A percentile compares a stretch with the other conserved stretches of the same genome.
phyloP scores from a whole-genome alignment of 2,888 invertebrate species.

The Leptura quadrifasciata region DNA sequence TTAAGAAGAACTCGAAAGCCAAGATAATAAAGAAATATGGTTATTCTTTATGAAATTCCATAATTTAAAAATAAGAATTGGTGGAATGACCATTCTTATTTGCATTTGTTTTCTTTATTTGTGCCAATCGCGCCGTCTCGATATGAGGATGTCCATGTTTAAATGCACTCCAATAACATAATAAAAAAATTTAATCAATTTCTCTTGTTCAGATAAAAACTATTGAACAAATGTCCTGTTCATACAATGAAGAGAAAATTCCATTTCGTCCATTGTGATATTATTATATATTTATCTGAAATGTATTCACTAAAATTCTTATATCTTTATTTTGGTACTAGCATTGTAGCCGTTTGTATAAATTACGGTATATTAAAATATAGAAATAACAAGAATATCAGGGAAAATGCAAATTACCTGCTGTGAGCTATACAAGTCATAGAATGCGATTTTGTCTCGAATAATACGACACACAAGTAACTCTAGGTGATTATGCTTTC shows the following conservation, averaged over 20 bases:
- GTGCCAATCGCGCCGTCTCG: no score
- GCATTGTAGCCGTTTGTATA: not conserved
- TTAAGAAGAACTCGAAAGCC: no score
- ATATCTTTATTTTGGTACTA: not conserved
- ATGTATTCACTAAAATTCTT: not conserved
- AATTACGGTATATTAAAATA: slow-evolving; percentile 5
- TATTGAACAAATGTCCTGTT: not conserved
- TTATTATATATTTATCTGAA: not conserved
- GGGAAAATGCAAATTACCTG: slow-evolving; percentile 9
- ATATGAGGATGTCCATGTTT: no score
- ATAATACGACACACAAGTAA: not conserved
- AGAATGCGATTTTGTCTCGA: not conserved
- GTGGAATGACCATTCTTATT: no score
- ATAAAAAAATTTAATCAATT: no score
- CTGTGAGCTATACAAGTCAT: not conserved
- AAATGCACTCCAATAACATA: no score
- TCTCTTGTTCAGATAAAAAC: no score
- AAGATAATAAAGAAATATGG: no score
- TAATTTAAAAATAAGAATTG: no score
- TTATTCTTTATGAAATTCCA: no score
- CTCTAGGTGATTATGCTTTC: not conserved
- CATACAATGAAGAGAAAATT: not conserved
- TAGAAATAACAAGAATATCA: not conserved
- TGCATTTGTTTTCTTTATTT: no score
- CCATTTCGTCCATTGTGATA: not conserved